Evolutionary conservation across 2,797 vertebrate genomes (phyloP).

Genomic region (Gephyroberyx darwinii): DNA sequence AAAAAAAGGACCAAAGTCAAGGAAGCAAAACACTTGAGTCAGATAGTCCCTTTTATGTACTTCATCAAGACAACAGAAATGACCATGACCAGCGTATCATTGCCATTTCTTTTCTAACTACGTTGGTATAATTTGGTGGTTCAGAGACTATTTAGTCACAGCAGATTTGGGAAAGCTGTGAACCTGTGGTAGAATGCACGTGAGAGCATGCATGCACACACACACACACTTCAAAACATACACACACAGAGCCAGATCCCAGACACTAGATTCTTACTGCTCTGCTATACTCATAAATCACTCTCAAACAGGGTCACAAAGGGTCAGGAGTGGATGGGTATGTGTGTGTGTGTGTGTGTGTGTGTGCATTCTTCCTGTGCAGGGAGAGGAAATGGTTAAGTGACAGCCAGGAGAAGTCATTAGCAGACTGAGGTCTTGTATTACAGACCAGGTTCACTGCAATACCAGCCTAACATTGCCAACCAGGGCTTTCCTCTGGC

Average conservation of each 20-base stretch:
- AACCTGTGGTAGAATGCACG: conserved; percentile 14
- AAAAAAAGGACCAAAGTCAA: background rate
- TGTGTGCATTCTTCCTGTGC: conserved; percentile 37
- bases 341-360: conserved; percentile 40
- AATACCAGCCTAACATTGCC: conserved; percentile 24
- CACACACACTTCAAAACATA: conserved; percentile 4
- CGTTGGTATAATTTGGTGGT: conserved; percentile 6
- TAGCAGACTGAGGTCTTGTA: conserved; percentile 65
- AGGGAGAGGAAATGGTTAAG: conserved; percentile 73
- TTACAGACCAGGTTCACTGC: conserved; percentile 54
- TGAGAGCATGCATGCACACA: conserved; percentile 11
- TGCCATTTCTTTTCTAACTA: conserved; percentile 3
- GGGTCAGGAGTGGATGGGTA: conserved; percentile 49
- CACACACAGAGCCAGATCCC: conserved; percentile 22
- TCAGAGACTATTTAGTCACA: conserved; percentile 39
- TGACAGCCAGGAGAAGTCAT: conserved; percentile 74
- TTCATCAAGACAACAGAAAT: background rate
- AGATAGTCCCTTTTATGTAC: background rate
- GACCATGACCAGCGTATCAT: background rate
- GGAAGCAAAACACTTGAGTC: background rate
- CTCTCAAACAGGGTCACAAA: conserved; percentile 57
- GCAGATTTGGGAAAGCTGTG: conserved; percentile 29
- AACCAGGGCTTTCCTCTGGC: conserved; percentile 14
- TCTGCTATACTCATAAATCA: conserved; percentile 72
- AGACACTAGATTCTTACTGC: conserved; percentile 52